Evolutionary conservation across 2,113 vertebrate genomes (phyloP), one percentile per base, ranked within the genome.

Genomic region (Zosterops pallidus): DNA sequence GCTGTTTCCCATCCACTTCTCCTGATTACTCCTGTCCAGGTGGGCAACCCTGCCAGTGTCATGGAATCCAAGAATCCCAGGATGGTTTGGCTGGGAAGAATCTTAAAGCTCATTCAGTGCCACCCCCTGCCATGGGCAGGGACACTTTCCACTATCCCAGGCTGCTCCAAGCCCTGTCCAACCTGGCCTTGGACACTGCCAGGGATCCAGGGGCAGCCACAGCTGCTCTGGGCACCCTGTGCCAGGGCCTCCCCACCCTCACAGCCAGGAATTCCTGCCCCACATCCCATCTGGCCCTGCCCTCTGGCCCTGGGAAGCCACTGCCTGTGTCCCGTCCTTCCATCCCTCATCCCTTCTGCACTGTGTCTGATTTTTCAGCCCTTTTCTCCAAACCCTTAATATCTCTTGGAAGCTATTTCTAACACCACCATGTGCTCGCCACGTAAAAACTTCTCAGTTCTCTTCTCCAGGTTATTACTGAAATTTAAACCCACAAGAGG

Each of bases 51-150:
- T 72, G 55, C 17, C 0, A 1, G 22, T 39, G 53, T 12, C 16
- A 12, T 12, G 21, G 47, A 75, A 68, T 60, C 13, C 33, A 56
- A 53, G 53, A 53, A n/a, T 33, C 28, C 7, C n/a, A 20, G 28
- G 35, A n/a, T 9, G n/a, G n/a, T 46, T 60, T 82, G 46, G 20
- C 6, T n/a, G 24, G 11, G 55, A 53, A 19, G 39, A 44, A 10
- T 2, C 21, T n/a, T 39, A 39, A 60, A 53, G 0, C 4, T 0
- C 23, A 59, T 24, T 9, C 42, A 5, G 1, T 31, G 0, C 12
- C 22, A 35, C 2, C 10, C 14, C 12, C 22, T 53, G 33, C 23
- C 56, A 42, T 11, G 18, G 3, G 15, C 60, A 89, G 60, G 52
- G 33, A 37, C 52, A 33, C 8, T 33, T 81, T 0, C 52, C 68